These are phyloP conservation scores for Heliconius sara DNA, from an alignment of 2,888 invertebrate genomes.

Conservation along the genomic window DNA sequence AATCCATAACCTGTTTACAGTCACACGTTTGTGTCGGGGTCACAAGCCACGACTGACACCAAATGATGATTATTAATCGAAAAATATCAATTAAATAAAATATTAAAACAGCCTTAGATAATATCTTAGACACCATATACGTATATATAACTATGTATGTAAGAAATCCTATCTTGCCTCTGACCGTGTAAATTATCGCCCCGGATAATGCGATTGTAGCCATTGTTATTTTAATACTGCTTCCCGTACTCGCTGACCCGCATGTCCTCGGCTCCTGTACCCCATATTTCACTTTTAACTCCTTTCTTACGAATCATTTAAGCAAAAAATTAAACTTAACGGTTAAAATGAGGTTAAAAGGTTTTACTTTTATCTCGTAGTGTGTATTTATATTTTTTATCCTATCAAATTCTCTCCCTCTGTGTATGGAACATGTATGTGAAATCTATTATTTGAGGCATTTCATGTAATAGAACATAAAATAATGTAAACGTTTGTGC, in stretches of 20 bases:
- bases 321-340: background rate
- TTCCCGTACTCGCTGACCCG: conserved; percentile 2
- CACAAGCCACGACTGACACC: too few species aligned
- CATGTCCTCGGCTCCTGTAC: conserved; percentile 3
- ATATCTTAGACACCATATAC: background rate
- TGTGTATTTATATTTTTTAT: background rate
- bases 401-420: background rate
- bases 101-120: background rate
- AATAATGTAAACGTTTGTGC: too few species aligned
- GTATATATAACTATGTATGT: background rate
- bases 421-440: too few species aligned
- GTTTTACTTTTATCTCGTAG: background rate
- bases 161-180: conserved; percentile 1
- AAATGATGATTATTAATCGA: background rate
- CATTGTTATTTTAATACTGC: conserved; percentile 16
- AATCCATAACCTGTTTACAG: too few species aligned
- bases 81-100: background rate
- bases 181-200: conserved; percentile 4
- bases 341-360: conserved; percentile 6
- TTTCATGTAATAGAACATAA: too few species aligned
- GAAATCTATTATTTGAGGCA: too few species aligned
- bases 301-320: background rate
- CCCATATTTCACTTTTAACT: conserved; percentile 5
- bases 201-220: conserved; percentile 5
- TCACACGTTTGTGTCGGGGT: too few species aligned